These are phyloP conservation scores for Hemicrepidius hirtus DNA, from an alignment of 2,888 invertebrate species.

Conservation along the genomic window DNA sequence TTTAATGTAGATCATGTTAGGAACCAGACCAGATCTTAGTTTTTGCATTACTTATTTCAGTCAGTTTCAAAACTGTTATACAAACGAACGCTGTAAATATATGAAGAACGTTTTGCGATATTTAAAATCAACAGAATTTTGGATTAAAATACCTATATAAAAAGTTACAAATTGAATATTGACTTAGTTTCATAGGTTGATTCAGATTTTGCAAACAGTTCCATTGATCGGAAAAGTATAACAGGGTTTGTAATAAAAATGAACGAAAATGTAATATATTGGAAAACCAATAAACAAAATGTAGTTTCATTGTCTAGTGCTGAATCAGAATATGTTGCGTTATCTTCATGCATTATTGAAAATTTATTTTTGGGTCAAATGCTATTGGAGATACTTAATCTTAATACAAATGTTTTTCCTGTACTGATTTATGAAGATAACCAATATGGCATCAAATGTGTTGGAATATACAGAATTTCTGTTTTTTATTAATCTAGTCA, in stretches of 20 bases:
- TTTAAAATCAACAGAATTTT: conserved; percentile 50
- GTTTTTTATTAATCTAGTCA: too few species aligned
- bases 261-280: conserved; percentile 41
- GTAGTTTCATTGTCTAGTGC: conserved; percentile 46
- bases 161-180: conserved; percentile 39
- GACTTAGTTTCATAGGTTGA: too few species aligned
- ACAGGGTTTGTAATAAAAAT: conserved; percentile 49
- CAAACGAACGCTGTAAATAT: not conserved
- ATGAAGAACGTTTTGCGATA: conserved; percentile 40
- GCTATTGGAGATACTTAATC: not conserved
- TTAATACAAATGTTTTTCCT: not conserved
- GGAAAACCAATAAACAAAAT: conserved; percentile 50
- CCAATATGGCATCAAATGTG: too few species aligned
- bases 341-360: conserved; percentile 32
- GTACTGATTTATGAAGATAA: conserved; percentile 4
- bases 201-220: too few species aligned
- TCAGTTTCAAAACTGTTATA: conserved; percentile 55
- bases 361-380: conserved; percentile 26
- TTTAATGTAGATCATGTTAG: conserved; percentile 56
- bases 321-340: conserved; percentile 42
- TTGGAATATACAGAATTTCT: too few species aligned
- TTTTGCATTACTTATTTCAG: conserved; percentile 54
- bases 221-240: too few species aligned
- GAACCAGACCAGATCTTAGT: conserved; percentile 55
- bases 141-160: conserved; percentile 48